phyloP scores from a whole-genome alignment of 2,888 invertebrate species.

The Macaria notata region DNA sequence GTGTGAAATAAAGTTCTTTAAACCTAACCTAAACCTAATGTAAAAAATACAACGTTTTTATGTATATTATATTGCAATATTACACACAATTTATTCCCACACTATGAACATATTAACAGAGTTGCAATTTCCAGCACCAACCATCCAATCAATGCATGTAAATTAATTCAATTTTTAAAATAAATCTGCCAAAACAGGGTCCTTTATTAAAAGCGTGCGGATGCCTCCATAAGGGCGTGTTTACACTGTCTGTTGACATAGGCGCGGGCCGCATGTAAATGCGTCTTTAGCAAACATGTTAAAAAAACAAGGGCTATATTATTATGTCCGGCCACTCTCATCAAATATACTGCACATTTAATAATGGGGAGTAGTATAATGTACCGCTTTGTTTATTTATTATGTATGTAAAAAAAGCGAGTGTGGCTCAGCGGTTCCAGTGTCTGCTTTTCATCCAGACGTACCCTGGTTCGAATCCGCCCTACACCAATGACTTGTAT shows the following conservation, averaged over 20 bases:
- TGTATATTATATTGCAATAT: no score
- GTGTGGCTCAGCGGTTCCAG: no score
- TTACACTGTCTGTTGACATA: slow-evolving; percentile 74
- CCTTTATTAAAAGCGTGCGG: slow-evolving; percentile 57
- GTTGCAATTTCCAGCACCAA: background rate
- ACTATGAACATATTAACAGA: no score
- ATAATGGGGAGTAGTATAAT: slow-evolving; percentile 1
- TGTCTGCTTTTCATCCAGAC: no score
- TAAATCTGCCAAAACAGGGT: slow-evolving; percentile 55
- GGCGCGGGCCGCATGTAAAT: slow-evolving; percentile 73
- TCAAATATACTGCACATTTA: slow-evolving; percentile 33
- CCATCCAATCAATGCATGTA: slow-evolving; percentile 30
- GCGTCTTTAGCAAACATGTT: slow-evolving; percentile 78
- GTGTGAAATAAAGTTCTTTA: no score
- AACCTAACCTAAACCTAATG: no score
- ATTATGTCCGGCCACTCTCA: slow-evolving; percentile 51
- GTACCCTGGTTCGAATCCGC: no score
- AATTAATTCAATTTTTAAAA: slow-evolving; percentile 46
- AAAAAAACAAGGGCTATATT: slow-evolving; percentile 78
- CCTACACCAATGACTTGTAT: no score
- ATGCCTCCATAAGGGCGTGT: slow-evolving; percentile 74
- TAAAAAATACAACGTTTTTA: no score
- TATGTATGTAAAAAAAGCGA: no score
- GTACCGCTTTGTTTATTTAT: no score
- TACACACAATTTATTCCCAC: no score